These are phyloP conservation scores for Caprella mutica DNA, from an alignment of 2,888 invertebrate species.

Conservation along the genomic window DNA sequence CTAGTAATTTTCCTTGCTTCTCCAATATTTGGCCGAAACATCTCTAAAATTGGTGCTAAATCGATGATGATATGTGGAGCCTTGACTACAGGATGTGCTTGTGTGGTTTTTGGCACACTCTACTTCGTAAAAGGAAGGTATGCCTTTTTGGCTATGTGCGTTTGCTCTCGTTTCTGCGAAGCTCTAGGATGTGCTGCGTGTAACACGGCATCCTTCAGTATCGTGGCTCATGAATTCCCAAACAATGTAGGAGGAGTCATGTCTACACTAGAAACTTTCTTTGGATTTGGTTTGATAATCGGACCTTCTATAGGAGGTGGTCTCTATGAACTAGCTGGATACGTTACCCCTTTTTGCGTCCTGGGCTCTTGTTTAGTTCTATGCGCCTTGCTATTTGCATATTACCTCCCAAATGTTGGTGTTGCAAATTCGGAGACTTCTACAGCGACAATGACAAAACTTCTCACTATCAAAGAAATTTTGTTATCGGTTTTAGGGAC, in stretches of 20 bases:
- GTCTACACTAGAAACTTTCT: constrained; percentile 73
- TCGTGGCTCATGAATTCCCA: constrained; percentile 46
- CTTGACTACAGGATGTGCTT: constrained; percentile 67
- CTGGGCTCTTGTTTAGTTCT: constrained; percentile 61
- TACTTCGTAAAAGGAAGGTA: constrained; percentile 37
- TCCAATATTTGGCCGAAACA: constrained; percentile 63
- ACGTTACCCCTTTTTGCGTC: constrained; percentile 65
- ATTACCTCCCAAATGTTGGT: constrained; percentile 51
- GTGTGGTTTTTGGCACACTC: constrained; percentile 54
- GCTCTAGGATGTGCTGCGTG: constrained; percentile 43
- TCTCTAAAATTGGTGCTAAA: constrained; percentile 67
- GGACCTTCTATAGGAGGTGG: constrained; percentile 83
- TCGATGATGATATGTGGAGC: constrained; percentile 69
- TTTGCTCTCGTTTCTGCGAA: constrained; percentile 43
- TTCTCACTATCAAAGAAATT: constrained; percentile 57
- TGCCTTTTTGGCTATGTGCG: constrained; percentile 42
- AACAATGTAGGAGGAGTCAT: constrained; percentile 73
- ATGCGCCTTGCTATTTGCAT: constrained; percentile 61
- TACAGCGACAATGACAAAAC: no score
- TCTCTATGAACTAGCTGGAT: constrained; percentile 66
- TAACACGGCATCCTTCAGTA: constrained; percentile 43
- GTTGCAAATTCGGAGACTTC: constrained; percentile 36
- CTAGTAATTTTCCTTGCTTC: constrained; percentile 68
- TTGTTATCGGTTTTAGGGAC: constrained; percentile 60
- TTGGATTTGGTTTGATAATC: constrained; percentile 73